Evolutionary conservation across 35 echinoderm and acorn worm species (phyloP).

Genomic region (Lytechinus pictus): DNA sequence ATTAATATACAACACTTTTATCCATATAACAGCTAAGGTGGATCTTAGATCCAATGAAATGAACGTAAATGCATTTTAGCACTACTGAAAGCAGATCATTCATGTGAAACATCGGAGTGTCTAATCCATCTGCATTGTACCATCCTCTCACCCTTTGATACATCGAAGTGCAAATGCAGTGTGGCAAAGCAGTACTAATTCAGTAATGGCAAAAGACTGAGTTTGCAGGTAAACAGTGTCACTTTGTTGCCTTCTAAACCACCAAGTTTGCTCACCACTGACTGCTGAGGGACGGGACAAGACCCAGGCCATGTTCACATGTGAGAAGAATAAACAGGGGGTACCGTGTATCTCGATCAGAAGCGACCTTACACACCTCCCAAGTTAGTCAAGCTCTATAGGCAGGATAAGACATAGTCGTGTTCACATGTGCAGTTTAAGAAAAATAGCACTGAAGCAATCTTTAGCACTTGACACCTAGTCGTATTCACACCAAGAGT

Average conservation of each 20-base stretch:
- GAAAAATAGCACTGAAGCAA: neutral
- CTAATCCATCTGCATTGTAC: neutral
- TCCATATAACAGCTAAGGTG: no score
- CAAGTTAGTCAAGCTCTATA: no score
- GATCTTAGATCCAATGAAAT: no score
- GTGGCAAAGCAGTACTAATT: constrained; percentile 29
- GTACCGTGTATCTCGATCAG: no score
- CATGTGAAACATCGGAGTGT: neutral
- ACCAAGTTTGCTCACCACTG: constrained; percentile 31
- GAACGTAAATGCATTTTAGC: no score
- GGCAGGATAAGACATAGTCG: neutral
- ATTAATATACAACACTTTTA: no score
- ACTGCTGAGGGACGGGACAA: constrained; percentile 22
- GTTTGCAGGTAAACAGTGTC: constrained; percentile 39
- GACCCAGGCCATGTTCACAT: neutral
- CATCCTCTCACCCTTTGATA: neutral
- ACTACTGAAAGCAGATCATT: no score
- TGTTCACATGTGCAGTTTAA: neutral
- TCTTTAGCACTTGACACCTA: neutral
- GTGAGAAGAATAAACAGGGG: neutral
- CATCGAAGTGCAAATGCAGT: constrained; percentile 3
- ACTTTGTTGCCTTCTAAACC: constrained; percentile 28
- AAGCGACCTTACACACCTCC: no score
- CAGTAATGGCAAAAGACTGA: constrained; percentile 36
- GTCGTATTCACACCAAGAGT: neutral